Evolutionary conservation across 2,113 vertebrate species (phyloP), one percentile per base, ranked within the genome.

Genomic region (Mesitornis unicolor): DNA sequence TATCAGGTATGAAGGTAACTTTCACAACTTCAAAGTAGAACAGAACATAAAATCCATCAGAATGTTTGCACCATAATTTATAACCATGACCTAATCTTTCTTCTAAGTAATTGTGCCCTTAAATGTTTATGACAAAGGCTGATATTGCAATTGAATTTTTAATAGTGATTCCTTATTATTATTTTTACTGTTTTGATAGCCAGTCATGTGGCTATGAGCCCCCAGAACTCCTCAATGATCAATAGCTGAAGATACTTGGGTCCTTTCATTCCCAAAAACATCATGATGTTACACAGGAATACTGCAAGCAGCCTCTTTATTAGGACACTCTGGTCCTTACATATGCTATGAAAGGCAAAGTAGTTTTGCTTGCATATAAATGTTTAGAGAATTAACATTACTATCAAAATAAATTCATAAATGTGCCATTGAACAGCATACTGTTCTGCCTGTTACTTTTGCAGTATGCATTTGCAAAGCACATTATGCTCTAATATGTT

Each of bases 241-340:
- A 68, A 8, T 0, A 79, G 24, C 0, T 82, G 47, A 69, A 13
- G 22, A 42, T 51, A 51, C 24, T 14, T 2, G 2, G 15, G 31
- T 68, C 60, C 24, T 81, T 61, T 60, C 17, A 61, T 80, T 65
- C 69, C 64, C 25, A 74, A 10, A 65, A 71, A 50, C 2, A 36
- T 38, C 33, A n/a, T 7, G 3, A 10, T 70, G 16, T 31, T 74
- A 48, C 14, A 35, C 7, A 48, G 45, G 11, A 69, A 31, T 73
- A 74, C 3, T 26, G 31, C 45, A 65, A 84, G 36, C 29, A 71
- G 67, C 19, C 48, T 69, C 33, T 69, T 80, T 35, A 64, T 26
- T 36, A 13, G 0, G 1, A 50, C 35, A 20, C 9, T 35, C 48
- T 29, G 8, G 25, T 36, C 22, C 21, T 33, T 21, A 15, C 8